A percentile compares a stretch with the other conserved stretches of the same genome.
phyloP scores from a whole-genome alignment of 2,797 vertebrate genomes.

The Bradypodion ventrale region DNA sequence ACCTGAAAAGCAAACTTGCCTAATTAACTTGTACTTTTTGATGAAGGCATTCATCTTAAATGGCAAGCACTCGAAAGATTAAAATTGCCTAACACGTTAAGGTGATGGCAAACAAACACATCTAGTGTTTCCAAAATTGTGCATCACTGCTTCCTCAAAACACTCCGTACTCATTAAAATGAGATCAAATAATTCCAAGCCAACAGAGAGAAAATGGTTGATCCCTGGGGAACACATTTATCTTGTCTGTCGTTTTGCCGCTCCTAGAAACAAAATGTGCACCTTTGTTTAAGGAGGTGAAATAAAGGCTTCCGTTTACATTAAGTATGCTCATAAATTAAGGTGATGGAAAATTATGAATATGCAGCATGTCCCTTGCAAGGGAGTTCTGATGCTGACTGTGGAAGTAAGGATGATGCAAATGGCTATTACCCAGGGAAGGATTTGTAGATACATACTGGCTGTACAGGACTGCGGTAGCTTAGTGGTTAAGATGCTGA shows the following conservation, averaged over 20 bases:
- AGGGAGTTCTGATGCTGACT: conserved; percentile 24
- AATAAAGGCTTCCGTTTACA: neutral
- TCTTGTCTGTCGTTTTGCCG: neutral
- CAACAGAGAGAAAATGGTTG: neutral
- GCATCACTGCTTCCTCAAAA: neutral
- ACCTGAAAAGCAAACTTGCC: neutral
- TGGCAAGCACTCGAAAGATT: neutral
- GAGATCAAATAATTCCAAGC: conserved; percentile 28
- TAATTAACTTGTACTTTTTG: neutral
- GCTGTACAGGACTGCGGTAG: too few species aligned
- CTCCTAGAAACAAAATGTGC: neutral
- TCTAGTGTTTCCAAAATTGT: neutral
- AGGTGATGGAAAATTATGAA: neutral
- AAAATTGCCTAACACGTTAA: neutral
- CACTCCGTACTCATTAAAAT: conserved; percentile 3
- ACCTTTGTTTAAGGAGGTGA: conserved; percentile 10
- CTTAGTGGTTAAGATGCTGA: too few species aligned
- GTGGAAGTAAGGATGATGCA: conserved; percentile 22
- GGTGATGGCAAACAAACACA: neutral
- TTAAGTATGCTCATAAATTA: conserved; percentile 18
- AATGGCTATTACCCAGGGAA: neutral
- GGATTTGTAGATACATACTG: neutral
- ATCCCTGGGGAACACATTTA: neutral
- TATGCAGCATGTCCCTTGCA: conserved; percentile 9
- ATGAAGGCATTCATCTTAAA: neutral